A percentile compares a stretch with the other conserved stretches of the same genome.
Conservation (phyloP, 2,113 vertebrate genomes). For the Brachionichthys hirsutus region DNA sequence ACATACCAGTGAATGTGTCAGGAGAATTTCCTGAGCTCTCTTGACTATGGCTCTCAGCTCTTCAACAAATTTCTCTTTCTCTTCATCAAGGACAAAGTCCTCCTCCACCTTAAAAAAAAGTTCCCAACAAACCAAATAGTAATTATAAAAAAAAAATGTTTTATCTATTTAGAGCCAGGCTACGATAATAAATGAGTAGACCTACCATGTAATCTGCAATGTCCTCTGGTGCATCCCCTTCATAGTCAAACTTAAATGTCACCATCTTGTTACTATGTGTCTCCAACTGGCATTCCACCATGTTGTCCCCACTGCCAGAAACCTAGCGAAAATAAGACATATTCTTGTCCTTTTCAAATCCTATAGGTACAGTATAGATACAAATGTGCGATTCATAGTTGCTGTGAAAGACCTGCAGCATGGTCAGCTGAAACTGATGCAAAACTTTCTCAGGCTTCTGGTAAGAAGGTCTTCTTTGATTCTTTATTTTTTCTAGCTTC, state of each 20-base stretch:
- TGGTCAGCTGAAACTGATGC: constrained; percentile 85
- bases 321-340: constrained; percentile 72
- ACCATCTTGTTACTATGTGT: constrained; percentile 96
- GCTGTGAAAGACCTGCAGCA: constrained; percentile 80
- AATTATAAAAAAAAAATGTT: not conserved
- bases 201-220: constrained; percentile 90
- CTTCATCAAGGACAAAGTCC: constrained; percentile 87
- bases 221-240: constrained; percentile 91
- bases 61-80: constrained; percentile 89
- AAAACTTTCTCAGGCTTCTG: constrained; percentile 81
- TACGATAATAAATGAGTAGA: not conserved
- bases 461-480: constrained; percentile 82
- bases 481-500: constrained; percentile 82
- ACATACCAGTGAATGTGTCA: constrained; percentile 72
- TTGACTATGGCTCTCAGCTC: constrained; percentile 82
- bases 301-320: constrained; percentile 87
- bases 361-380: not conserved
- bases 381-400: not conserved
- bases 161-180: not conserved
- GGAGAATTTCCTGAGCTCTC: constrained; percentile 85
- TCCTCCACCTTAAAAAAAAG: constrained; percentile 83
- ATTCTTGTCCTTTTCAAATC: not conserved
- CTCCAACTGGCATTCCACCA: constrained; percentile 93
- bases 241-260: constrained; percentile 92
- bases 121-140: not conserved